These are phyloP conservation scores for Thecophora atra DNA, from an alignment of 2,888 invertebrate genomes.

Conservation along the genomic window DNA sequence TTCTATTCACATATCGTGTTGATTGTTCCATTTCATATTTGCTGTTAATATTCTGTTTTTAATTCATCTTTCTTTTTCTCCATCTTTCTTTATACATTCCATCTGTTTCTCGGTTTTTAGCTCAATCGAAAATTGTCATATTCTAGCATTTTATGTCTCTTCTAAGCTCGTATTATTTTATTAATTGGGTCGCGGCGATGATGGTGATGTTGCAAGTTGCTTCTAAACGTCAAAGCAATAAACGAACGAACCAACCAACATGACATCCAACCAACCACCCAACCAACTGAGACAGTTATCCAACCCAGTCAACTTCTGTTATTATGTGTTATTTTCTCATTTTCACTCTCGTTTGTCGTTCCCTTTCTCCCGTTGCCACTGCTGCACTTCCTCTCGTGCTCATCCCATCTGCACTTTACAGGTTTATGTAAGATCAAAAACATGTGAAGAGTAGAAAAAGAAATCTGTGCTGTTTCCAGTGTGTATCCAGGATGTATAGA, in stretches of 20 bases:
- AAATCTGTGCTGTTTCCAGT: background rate
- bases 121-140: background rate
- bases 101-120: background rate
- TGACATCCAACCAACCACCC: background rate
- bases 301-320: conserved; percentile 1
- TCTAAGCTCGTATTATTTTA: background rate
- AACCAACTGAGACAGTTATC: background rate
- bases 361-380: background rate
- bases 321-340: background rate
- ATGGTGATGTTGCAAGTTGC: background rate
- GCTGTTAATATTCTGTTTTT: background rate
- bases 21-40: no score
- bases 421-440: background rate
- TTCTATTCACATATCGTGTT: no score
- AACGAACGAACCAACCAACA: background rate
- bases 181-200: conserved; percentile 3
- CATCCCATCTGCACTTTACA: background rate
- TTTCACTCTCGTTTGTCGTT: background rate
- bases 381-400: background rate
- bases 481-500: background rate
- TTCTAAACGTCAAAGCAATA: background rate
- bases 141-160: background rate
- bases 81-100: background rate
- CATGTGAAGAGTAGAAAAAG: background rate
- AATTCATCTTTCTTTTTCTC: background rate